These are phyloP conservation scores for Montipora sp. DNA, from an alignment of 64 coral and sea anemone species.

Conservation along the genomic window DNA sequence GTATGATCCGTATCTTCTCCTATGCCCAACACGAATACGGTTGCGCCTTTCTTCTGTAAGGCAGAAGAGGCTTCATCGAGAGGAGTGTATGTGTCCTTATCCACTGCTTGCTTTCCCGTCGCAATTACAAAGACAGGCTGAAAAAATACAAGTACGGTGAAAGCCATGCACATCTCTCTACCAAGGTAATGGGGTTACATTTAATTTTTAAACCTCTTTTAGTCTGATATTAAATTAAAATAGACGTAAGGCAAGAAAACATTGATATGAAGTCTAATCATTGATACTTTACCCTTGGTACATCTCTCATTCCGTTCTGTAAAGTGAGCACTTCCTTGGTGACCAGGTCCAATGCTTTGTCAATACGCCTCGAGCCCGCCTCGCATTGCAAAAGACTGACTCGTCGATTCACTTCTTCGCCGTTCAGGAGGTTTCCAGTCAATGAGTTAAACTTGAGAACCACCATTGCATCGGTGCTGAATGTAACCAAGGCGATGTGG, in stretches of 20 bases:
- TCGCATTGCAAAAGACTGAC: conserved; percentile 26
- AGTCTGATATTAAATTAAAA: too few species aligned
- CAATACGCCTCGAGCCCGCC: conserved; percentile 35
- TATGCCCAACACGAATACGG: conserved; percentile 49
- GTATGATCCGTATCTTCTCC: not conserved
- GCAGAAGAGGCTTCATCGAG: not conserved
- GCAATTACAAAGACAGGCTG: conserved; percentile 56
- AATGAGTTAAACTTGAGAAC: conserved; percentile 45
- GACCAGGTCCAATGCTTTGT: conserved; percentile 53
- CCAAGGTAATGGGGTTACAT: too few species aligned
- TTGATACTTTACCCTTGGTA: conserved; percentile 12
- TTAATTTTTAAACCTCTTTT: too few species aligned
- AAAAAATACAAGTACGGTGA: not conserved
- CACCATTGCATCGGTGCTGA: conserved; percentile 31
- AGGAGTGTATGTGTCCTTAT: not conserved
- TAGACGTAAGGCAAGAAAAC: too few species aligned
- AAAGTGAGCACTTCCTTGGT: conserved; percentile 14
- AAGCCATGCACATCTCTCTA: too few species aligned
- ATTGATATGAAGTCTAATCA: too few species aligned
- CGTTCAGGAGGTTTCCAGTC: not conserved
- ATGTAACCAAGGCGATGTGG: conserved; percentile 5
- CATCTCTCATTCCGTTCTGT: conserved; percentile 43
- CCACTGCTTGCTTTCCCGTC: conserved; percentile 27
- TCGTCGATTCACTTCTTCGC: not conserved
- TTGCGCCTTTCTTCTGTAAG: conserved; percentile 9